Percentiles rank a stretch among this genome's conserved stretches.
phyloP scores from a whole-genome alignment of 2,888 invertebrate genomes.

The Pseudococcus longispinus region DNA sequence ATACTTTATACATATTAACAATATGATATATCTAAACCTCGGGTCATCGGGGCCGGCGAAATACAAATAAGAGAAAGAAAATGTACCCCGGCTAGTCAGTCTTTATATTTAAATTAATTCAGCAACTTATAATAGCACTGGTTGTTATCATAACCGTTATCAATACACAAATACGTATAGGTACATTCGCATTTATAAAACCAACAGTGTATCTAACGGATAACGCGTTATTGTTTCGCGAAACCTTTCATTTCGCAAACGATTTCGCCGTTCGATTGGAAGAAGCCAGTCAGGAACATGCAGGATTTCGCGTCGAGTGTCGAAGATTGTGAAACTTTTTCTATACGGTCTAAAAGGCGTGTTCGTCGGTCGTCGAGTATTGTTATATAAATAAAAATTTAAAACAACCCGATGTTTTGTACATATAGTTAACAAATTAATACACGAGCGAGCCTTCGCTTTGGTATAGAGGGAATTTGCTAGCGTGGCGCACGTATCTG shows the following conservation, averaged over 20 bases:
- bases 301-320: not conserved
- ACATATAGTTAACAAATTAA: slow-evolving; percentile 41
- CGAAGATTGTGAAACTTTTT: not conserved
- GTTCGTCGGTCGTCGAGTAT: not conserved
- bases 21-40: not conserved
- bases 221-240: slow-evolving; percentile 25
- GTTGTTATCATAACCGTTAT: slow-evolving; percentile 8
- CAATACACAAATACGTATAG: not conserved
- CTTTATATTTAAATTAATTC: slow-evolving; percentile 40
- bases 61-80: not conserved
- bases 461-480: slow-evolving; percentile 12
- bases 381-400: slow-evolving; percentile 33
- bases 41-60: not conserved
- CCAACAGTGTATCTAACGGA: slow-evolving; percentile 28
- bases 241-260: not conserved
- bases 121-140: not conserved
- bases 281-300: not conserved
- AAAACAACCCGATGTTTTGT: slow-evolving; percentile 32
- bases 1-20: not conserved
- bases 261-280: slow-evolving; percentile 1
- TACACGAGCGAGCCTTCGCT: not conserved
- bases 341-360: not conserved
- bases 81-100: not conserved
- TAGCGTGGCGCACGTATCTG: not conserved
- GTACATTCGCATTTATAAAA: slow-evolving; percentile 1